These are phyloP conservation scores for Palythoa heliodiscus DNA, from an alignment of 92 coral and sea anemone species.

Conservation along the genomic window DNA sequence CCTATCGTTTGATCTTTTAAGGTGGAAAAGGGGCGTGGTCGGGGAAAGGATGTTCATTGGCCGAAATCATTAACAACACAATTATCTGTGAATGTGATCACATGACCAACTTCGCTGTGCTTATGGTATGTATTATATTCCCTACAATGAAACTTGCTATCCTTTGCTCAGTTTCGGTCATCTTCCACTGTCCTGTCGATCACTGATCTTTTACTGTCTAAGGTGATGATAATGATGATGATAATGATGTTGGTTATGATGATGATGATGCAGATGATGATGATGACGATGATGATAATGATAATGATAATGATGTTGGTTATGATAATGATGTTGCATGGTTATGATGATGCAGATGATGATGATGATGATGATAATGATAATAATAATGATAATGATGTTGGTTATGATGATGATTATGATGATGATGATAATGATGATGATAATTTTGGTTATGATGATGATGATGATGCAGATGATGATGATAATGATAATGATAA, in stretches of 20 bases:
- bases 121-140: conserved; percentile 73
- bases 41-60: conserved; percentile 80
- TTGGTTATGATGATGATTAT: too few relatives aligned
- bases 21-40: conserved; percentile 91
- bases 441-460: background rate
- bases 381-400: too few relatives aligned
- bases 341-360: background rate
- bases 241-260: background rate
- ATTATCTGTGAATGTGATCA: conserved; percentile 93
- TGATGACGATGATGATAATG: too few relatives aligned
- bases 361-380: background rate
- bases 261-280: background rate
- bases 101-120: conserved; percentile 99
- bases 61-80: conserved; percentile 75
- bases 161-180: too few relatives aligned
- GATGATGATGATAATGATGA: too few relatives aligned
- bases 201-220: too few relatives aligned
- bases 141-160: too few relatives aligned
- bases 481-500: background rate
- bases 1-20: conserved; percentile 20
- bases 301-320: too few relatives aligned
- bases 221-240: background rate
- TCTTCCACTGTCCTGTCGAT: too few relatives aligned
- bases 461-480: background rate
- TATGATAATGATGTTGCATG: too few relatives aligned